Evolutionary conservation across 2,797 vertebrate genomes (phyloP), one percentile per base, ranked within the genome.

Genomic region (Moxostoma hubbsi): DNA sequence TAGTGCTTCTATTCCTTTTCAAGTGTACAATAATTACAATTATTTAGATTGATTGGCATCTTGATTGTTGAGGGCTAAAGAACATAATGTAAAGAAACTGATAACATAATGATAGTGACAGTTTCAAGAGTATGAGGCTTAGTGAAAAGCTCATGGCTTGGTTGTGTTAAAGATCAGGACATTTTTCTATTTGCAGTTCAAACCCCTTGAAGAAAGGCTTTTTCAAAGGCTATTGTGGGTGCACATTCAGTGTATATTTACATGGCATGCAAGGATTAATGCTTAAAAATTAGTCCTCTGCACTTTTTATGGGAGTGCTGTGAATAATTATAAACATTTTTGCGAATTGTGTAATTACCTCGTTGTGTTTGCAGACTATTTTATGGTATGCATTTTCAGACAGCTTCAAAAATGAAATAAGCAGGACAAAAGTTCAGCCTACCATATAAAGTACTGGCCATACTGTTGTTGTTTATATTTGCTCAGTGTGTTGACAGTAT

Each of bases 381-480:
- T 57, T 74, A 36, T 15, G 12, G 45, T 63, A 55, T 55, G 67
- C 63, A 54, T 79, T 77, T 81, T 66, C 64, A 76, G 57, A 54
- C 61, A 62, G 43, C 13, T 81, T 61, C 45, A 50, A 68, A 47
- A 75, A 51, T 50, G 15, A 74, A 62, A 9, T 55, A 58, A 66
- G 53, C 63, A 76, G 15, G 82, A 77, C 64, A 83, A 69, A 70
- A 61, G 49, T 67, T 70, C 55, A 54, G 54, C 69, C 43, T 54
- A 81, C 12, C 76, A 64, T 77, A 73, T 18, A 59, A 77, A 59
- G 13, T 47, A 61, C 18, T 69, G 76, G 59, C 67, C 49, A 86
- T 74, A 59, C 86, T 87, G 49, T 61, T 55, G 49, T 59, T 45
- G 67, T 51, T 87, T 84, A 82, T 81, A 82, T 81, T 77, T 62